phyloP scores from a whole-genome alignment of 2,888 invertebrate genomes.

The Polydrusus tereticollis region DNA sequence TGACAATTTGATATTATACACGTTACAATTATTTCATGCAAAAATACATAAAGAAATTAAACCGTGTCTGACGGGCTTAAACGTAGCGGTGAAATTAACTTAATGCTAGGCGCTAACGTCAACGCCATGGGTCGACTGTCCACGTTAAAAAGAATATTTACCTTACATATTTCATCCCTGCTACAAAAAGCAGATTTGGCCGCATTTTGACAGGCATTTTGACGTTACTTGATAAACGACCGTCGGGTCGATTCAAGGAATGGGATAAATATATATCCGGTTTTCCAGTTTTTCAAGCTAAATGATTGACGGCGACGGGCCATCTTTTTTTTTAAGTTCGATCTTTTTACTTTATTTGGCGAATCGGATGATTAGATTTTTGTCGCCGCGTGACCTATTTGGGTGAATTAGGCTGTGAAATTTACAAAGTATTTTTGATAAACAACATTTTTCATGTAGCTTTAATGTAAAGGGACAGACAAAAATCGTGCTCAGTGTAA shows the following conservation, averaged over 20 bases:
- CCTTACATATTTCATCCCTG: constrained; percentile 25
- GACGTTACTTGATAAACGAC: constrained; percentile 32
- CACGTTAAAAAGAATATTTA: constrained; percentile 23
- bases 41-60: background rate
- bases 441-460: background rate
- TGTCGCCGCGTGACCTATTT: background rate
- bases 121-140: constrained; percentile 5
- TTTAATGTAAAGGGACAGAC: background rate
- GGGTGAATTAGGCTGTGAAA: background rate
- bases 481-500: background rate
- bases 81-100: background rate
- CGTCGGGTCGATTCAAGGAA: constrained; percentile 23
- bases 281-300: constrained; percentile 26
- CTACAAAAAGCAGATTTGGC: constrained; percentile 25
- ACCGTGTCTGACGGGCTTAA: too few species aligned
- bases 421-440: background rate
- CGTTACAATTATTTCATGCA: too few species aligned
- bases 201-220: constrained; percentile 23
- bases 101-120: background rate
- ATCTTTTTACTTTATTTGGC: constrained; percentile 15
- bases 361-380: constrained; percentile 11
- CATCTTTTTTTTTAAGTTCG: constrained; percentile 11
- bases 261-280: constrained; percentile 27
- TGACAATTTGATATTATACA: too few species aligned
- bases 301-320: constrained; percentile 27